phyloP scores from a whole-genome alignment of 1,140 invertebrate species.

The Hormaphis cornu region DNA sequence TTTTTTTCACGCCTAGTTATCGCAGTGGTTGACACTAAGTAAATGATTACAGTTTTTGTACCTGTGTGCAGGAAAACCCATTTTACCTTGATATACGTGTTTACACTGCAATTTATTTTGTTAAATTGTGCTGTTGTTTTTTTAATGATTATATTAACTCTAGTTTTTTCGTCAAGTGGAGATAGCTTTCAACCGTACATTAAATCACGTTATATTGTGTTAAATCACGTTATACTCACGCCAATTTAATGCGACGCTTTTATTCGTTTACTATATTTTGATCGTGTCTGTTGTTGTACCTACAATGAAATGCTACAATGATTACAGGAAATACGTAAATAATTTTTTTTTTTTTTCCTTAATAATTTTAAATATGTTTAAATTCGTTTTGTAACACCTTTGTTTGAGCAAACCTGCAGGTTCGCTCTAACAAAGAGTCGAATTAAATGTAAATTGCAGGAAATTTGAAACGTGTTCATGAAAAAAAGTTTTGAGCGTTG shows the following conservation, averaged over 20 bases:
- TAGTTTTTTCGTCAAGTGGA: too few species aligned
- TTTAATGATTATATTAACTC: too few species aligned
- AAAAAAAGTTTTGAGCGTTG: not conserved
- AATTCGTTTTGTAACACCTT: conserved; percentile 4
- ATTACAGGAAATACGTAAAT: conserved; percentile 15
- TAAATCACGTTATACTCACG: too few species aligned
- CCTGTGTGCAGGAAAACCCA: too few species aligned
- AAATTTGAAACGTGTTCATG: conserved; percentile 6
- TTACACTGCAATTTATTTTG: too few species aligned
- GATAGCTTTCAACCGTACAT: too few species aligned
- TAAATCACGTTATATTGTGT: too few species aligned
- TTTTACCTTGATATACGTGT: too few species aligned
- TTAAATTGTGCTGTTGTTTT: too few species aligned
- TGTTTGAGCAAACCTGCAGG: not conserved
- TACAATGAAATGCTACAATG: not conserved
- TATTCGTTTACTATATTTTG: not conserved
- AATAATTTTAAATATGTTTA: not conserved
- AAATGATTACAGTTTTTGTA: too few species aligned
- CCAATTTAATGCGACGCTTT: not conserved
- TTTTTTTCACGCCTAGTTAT: too few species aligned
- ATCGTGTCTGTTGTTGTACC: not conserved
- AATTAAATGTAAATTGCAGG: not conserved
- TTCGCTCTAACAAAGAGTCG: not conserved
- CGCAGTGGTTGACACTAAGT: too few species aligned
- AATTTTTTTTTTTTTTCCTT: not conserved